These are phyloP conservation scores for Vultur gryphus DNA, from an alignment of 2,797 vertebrate species.

Conservation along the genomic window DNA sequence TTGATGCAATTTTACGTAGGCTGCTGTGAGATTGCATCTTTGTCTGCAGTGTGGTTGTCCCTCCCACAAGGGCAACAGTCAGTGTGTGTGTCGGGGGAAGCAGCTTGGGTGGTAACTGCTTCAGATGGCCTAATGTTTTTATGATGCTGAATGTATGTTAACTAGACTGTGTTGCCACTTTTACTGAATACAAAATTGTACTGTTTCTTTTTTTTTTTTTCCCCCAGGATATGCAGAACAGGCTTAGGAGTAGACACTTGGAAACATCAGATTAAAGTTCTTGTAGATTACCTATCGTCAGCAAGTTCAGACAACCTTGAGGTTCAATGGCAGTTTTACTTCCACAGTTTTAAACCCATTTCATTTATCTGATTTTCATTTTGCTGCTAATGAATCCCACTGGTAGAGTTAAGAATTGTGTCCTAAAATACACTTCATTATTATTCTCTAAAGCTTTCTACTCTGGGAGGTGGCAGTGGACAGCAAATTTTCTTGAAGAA, in stretches of 20 bases:
- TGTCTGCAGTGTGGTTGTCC: background rate
- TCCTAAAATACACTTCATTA: background rate
- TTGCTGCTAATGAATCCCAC: background rate
- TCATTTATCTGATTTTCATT: background rate
- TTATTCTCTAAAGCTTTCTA: background rate
- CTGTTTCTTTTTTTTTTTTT: background rate
- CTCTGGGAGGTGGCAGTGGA: background rate
- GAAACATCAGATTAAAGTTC: background rate
- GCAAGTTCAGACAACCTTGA: background rate
- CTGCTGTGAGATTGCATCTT: background rate
- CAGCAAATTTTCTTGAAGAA: background rate
- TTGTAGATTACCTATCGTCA: background rate
- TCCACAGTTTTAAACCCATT: background rate
- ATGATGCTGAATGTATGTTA: background rate
- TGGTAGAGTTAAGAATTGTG: background rate
- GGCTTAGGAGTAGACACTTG: background rate
- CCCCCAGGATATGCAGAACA: background rate
- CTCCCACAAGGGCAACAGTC: background rate
- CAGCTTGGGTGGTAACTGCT: background rate
- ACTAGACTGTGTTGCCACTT: background rate
- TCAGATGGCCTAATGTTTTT: background rate
- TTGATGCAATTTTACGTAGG: accelerated
- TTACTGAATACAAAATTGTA: background rate
- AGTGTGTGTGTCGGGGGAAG: background rate
- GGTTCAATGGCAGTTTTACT: background rate